phyloP scores from a whole-genome alignment of 2,797 vertebrate genomes.

The Yasuhikotakia modesta region DNA sequence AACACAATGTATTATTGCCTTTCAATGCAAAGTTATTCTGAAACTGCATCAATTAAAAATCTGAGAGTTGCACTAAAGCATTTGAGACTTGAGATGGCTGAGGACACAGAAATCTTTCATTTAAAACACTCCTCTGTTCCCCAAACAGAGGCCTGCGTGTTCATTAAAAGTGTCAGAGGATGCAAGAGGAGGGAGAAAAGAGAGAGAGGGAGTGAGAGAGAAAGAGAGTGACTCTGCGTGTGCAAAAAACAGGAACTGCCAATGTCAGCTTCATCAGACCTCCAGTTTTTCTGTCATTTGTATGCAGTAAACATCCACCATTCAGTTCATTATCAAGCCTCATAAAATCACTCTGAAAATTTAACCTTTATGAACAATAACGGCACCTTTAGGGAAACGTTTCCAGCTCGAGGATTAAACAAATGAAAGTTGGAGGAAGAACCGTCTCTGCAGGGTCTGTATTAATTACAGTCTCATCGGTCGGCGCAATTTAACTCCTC shows the following conservation, averaged over 20 bases:
- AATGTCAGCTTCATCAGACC: conserved; percentile 32
- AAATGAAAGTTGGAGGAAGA: conserved; percentile 63
- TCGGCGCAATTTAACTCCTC: conserved; percentile 40
- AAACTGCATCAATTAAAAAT: conserved; percentile 41
- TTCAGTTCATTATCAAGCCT: conserved; percentile 45
- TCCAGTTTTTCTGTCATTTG: conserved; percentile 23
- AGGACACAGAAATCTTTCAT: conserved; percentile 41
- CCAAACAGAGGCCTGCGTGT: conserved; percentile 46
- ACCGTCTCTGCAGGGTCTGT: conserved; percentile 61
- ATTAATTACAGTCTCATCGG: conserved; percentile 65
- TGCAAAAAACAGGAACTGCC: conserved; percentile 2
- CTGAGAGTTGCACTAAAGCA: conserved; percentile 26
- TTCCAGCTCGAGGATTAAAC: conserved; percentile 59
- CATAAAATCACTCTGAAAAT: conserved; percentile 50
- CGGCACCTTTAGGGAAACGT: conserved; percentile 55
- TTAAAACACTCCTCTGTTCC: conserved; percentile 52
- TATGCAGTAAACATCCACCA: conserved; percentile 15
- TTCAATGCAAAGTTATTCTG: not conserved
- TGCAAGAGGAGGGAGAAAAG: conserved; percentile 21
- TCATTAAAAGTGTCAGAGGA: conserved; percentile 37
- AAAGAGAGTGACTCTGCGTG: not conserved
- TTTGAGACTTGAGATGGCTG: conserved; percentile 16
- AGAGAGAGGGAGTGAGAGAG: not conserved
- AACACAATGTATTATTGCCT: conserved; percentile 3
- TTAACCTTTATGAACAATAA: conserved; percentile 53